A percentile compares a stretch with the other conserved stretches of the same genome.
phyloP scores from a whole-genome alignment of 2,888 invertebrate genomes.

The Agonopterix arenella region DNA sequence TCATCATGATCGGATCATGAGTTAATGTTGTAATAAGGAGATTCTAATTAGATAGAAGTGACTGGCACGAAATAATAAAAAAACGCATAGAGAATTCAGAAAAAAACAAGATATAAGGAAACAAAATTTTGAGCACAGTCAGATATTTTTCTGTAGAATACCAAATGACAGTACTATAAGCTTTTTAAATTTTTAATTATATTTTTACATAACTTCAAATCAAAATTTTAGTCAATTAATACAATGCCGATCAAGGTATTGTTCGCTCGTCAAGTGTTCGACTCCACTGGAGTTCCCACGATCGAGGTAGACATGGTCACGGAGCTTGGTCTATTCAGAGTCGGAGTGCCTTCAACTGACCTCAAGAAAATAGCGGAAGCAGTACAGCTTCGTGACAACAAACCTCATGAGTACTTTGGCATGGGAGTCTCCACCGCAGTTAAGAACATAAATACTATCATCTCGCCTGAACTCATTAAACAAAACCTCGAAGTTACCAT shows the following conservation, averaged over 20 bases:
- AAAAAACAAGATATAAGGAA: no score
- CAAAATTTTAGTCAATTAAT: conserved; percentile 3
- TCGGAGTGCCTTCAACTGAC: conserved; percentile 98
- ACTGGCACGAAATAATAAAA: no score
- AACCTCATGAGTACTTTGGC: conserved; percentile 90
- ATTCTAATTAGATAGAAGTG: no score
- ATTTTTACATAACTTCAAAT: not conserved
- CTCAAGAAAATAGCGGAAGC: conserved; percentile 96
- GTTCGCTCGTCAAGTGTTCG: conserved; percentile 96
- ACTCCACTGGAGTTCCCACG: conserved; percentile 97
- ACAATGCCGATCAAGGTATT: conserved; percentile 93
- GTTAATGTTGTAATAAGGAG: no score
- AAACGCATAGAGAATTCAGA: no score
- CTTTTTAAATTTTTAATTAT: no score
- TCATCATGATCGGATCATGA: no score
- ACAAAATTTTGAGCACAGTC: no score
- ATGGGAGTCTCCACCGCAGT: conserved; percentile 95
- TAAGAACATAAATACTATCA: conserved; percentile 89
- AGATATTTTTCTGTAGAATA: no score
- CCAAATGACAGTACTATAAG: not conserved
- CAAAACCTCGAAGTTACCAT: conserved; percentile 90
- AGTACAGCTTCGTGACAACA: conserved; percentile 94
- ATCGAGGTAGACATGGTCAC: conserved; percentile 93
- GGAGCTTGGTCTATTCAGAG: conserved; percentile 90
- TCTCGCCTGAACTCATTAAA: conserved; percentile 88